These are phyloP conservation scores for Melanogrammus aeglefinus DNA, from an alignment of 2,797 vertebrate genomes.

Conservation along the genomic window DNA sequence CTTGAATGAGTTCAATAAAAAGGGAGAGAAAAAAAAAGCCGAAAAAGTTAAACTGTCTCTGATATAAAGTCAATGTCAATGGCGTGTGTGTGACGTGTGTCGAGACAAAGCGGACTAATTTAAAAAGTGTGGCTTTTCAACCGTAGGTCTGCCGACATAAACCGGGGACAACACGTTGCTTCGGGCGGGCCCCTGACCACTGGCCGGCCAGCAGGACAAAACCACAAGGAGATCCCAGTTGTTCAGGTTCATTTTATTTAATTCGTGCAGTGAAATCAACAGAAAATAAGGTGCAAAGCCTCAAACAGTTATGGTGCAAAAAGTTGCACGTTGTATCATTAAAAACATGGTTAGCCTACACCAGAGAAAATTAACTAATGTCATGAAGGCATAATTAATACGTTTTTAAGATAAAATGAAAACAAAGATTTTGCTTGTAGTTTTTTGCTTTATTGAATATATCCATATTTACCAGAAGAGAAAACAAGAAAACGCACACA, in stretches of 20 bases:
- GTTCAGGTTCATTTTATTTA: neutral
- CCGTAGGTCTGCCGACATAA: slow-evolving; percentile 40
- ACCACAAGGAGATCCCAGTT: neutral
- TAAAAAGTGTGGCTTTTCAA: slow-evolving; percentile 63
- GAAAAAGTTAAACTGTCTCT: slow-evolving; percentile 77
- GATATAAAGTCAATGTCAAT: slow-evolving; percentile 76
- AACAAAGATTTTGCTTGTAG: neutral
- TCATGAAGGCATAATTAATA: neutral
- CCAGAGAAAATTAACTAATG: neutral
- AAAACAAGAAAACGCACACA: too few species aligned
- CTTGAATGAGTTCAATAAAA: slow-evolving; percentile 74
- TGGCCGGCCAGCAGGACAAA: neutral
- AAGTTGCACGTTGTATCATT: neutral
- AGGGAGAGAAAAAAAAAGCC: slow-evolving; percentile 24
- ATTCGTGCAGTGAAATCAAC: neutral
- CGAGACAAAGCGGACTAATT: slow-evolving; percentile 63
- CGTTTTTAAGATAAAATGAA: neutral
- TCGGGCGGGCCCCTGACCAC: neutral
- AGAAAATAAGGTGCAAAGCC: neutral
- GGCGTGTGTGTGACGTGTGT: slow-evolving; percentile 74
- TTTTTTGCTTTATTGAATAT: neutral
- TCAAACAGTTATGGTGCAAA: too few species aligned
- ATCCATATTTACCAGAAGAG: too few species aligned
- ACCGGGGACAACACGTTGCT: neutral
- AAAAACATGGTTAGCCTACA: too few species aligned